These are phyloP conservation scores for Adelognathus sp. DNA, from an alignment of 2,888 invertebrate genomes.

Conservation along the genomic window DNA sequence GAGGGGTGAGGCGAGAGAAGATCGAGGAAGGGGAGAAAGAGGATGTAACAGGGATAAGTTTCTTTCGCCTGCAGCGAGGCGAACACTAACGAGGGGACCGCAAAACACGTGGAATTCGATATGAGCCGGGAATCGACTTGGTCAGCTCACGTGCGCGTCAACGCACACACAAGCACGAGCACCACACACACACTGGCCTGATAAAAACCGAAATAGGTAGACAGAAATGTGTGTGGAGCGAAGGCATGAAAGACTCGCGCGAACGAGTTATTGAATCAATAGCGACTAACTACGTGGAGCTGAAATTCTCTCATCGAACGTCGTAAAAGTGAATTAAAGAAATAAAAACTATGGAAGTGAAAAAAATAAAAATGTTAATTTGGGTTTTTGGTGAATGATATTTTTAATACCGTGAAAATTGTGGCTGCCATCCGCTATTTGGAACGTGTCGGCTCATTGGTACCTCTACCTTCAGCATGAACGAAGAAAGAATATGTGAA, in stretches of 20 bases:
- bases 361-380: too few species aligned
- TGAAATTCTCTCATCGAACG: neutral
- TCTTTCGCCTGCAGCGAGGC: constrained; percentile 51
- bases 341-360: too few species aligned
- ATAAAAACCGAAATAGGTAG: neutral
- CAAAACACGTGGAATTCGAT: constrained; percentile 55
- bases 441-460: too few species aligned
- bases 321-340: constrained; percentile 3
- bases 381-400: too few species aligned
- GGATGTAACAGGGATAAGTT: constrained; percentile 45
- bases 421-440: too few species aligned
- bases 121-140: constrained; percentile 47
- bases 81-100: constrained; percentile 52
- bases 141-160: constrained; percentile 14
- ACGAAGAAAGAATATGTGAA: too few species aligned
- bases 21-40: neutral
- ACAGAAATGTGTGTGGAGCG: neutral
- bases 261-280: constrained; percentile 20
- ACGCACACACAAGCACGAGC: neutral
- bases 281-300: neutral
- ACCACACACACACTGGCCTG: neutral
- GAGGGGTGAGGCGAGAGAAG: constrained; percentile 11
- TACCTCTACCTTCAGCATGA: too few species aligned
- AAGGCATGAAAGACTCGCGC: neutral
- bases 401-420: too few species aligned